phyloP scores from a whole-genome alignment of 1,140 invertebrate genomes.

The Drosophila neocordata region DNA sequence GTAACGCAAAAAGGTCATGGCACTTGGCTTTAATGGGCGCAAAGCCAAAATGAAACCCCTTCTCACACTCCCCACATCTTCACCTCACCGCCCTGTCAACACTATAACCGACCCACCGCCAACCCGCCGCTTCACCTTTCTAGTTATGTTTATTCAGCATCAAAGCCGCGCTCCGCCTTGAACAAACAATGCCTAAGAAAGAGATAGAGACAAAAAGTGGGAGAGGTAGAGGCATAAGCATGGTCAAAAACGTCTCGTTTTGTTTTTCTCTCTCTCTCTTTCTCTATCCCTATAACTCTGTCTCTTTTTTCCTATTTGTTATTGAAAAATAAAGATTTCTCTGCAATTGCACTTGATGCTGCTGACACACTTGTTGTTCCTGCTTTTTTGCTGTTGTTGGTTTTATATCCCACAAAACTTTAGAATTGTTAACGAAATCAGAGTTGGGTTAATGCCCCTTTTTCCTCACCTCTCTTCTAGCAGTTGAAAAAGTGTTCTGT shows the following conservation, averaged over 20 bases:
- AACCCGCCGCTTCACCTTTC: background rate
- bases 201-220: background rate
- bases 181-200: constrained; percentile 38
- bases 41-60: constrained; percentile 25
- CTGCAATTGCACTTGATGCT: constrained; percentile 55
- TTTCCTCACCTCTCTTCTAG: background rate
- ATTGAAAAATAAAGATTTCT: constrained; percentile 62
- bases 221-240: constrained; percentile 21
- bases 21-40: constrained; percentile 72
- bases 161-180: constrained; percentile 62
- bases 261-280: background rate
- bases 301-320: constrained; percentile 10
- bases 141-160: constrained; percentile 35
- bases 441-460: background rate
- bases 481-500: constrained; percentile 3
- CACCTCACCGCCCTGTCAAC: background rate
- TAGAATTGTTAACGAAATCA: constrained; percentile 23
- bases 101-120: background rate
- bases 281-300: background rate
- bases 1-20: constrained; percentile 73
- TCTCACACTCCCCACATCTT: background rate
- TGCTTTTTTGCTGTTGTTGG: background rate
- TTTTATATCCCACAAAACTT: background rate
- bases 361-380: constrained; percentile 52
- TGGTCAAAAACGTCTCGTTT: constrained; percentile 8